phyloP scores from a whole-genome alignment of 92 coral and sea anemone genomes.

The Porites divaricata region DNA sequence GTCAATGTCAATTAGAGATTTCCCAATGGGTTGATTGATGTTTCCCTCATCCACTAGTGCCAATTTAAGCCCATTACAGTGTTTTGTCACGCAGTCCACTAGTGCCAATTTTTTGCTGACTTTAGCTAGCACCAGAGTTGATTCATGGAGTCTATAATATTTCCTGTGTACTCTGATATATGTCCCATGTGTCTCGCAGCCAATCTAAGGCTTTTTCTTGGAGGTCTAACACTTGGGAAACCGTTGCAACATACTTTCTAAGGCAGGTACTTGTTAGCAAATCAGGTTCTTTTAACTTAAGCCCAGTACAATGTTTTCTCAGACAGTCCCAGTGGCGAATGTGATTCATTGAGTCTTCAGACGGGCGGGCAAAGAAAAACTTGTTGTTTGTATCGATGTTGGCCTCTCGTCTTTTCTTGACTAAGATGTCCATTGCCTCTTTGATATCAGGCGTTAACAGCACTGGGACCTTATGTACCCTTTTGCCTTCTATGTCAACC shows the following conservation, averaged over 20 bases:
- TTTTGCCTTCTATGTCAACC: conserved; percentile 46
- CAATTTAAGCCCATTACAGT: too few relatives aligned
- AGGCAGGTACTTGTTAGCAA: conserved; percentile 51
- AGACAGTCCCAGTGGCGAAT: conserved; percentile 53
- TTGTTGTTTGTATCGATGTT: conserved; percentile 32
- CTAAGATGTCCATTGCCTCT: conserved; percentile 21
- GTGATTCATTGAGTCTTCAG: conserved; percentile 31
- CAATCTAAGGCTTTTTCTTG: conserved; percentile 42
- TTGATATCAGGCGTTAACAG: conserved; percentile 42
- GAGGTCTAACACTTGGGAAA: conserved; percentile 46
- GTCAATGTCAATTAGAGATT: too few relatives aligned
- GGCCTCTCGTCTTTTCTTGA: conserved; percentile 34
- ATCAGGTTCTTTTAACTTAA: conserved; percentile 46
- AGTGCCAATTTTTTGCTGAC: conserved; percentile 47
- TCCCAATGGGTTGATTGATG: conserved; percentile 24
- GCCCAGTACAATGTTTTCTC: conserved; percentile 24
- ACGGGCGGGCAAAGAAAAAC: conserved; percentile 35
- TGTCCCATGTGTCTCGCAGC: conserved; percentile 54
- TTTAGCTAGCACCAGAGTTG: conserved; percentile 63
- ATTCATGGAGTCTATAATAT: conserved; percentile 46
- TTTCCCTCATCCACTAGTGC: conserved; percentile 59
- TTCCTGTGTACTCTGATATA: conserved; percentile 48
- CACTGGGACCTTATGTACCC: conserved; percentile 43
- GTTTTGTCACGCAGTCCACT: too few relatives aligned
- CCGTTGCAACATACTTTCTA: conserved; percentile 60